Evolutionary conservation across 2,797 vertebrate genomes (phyloP).

Genomic region (Dendrocincla tyrannina): DNA sequence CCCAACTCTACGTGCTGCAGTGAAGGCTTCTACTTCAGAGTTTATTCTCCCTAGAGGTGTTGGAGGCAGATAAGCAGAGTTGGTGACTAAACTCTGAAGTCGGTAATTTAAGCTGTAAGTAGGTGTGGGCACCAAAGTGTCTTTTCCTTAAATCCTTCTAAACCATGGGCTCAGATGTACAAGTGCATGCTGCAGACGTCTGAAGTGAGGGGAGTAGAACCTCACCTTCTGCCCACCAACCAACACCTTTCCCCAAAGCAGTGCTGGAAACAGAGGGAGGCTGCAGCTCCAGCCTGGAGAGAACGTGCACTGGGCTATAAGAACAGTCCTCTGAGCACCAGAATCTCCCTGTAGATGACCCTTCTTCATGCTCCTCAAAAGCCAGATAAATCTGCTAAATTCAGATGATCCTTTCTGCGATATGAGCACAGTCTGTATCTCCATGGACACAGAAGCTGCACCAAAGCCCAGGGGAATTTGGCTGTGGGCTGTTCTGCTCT

Average conservation of each 20-base stretch:
- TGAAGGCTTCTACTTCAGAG: neutral
- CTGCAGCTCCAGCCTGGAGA: neutral
- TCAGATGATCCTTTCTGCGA: neutral
- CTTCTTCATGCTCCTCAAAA: neutral
- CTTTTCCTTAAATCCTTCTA: neutral
- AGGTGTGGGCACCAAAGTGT: rapidly evolving
- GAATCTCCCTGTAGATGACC: neutral
- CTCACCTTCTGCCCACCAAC: neutral
- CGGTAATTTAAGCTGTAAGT: neutral
- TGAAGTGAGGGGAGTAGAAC: neutral
- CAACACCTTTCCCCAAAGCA: neutral
- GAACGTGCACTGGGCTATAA: neutral
- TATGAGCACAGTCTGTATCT: neutral
- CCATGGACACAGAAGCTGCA: neutral
- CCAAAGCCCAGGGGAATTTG: neutral
- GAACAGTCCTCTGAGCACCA: neutral
- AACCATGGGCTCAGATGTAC: neutral
- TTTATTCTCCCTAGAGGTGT: neutral
- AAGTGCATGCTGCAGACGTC: neutral
- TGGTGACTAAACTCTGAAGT: neutral
- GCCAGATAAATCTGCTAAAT: neutral
- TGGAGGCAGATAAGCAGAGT: neutral
- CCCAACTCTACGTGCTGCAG: neutral
- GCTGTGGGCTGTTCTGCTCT: neutral
- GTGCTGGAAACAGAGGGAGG: neutral